Base-by-base conservation (phyloP, 2,888 invertebrate species). In the Ceriagrion tenellum region DNA sequence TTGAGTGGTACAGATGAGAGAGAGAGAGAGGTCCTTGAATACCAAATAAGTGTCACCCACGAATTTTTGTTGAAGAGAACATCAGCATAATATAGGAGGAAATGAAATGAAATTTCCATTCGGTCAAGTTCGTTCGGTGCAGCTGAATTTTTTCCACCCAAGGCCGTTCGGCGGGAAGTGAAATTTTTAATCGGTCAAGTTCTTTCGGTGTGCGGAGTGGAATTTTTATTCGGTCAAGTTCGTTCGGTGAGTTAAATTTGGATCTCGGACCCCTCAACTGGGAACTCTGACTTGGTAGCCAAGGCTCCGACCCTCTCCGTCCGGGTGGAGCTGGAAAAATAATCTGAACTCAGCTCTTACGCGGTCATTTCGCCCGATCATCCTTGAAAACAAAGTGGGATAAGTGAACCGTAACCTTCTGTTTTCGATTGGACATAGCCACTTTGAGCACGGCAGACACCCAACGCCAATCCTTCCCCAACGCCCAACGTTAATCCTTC, bases 121-220 rank as follows among this genome's bases (percentile, higher is more conserved):
- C 81, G 81, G 81, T 81, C 81, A 81, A 81, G 81, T 81, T 81
- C 35, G 81, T 81, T 81, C 81, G 35, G 81, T 81, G 81, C 81
- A 81, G 35, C 26, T 26, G 26, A 81, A 81, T 35, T 35, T 81
- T 81, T 35, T 13, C 35, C 81, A n/a, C 26, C n/a, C 81, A 81
- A 81, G 81, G 23, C 26, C 35, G 81, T 18, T 30, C 12, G 81
- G 81, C 35, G 81, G 20, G 12, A 59, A 69, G 69, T 69, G n/a
- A 69, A 69, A 69, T 69, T 69, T 69, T n/a, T n/a, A 69, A n/a
- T 69, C 69, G 69, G 69, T 69, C 69, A 69, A 69, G 69, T 69
- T 69, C 69, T 8, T 69, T n/a, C n/a, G 26, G 26, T 20, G 59
- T 20, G 59, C n/a, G n/a, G n/a, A 81, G 35, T 35, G 30, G 35